Evolutionary conservation across 1,140 invertebrate genomes (phyloP).

Genomic region (Aphelinus atriplicis): DNA sequence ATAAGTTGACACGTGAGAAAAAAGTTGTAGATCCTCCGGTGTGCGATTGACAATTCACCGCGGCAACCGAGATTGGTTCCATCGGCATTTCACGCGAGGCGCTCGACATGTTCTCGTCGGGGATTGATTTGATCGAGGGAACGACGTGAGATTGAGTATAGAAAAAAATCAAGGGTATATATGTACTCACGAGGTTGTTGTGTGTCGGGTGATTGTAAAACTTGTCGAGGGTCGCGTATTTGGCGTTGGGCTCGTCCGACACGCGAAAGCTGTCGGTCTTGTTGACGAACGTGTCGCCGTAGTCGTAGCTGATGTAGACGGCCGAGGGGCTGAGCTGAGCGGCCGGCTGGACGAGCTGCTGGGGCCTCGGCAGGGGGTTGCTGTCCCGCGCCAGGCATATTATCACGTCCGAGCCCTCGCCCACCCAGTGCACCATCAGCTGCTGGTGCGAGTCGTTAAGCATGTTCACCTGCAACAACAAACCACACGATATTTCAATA

Average conservation of each 20-base stretch:
- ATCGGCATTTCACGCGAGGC: too few species aligned
- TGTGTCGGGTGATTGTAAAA: slow-evolving; percentile 85
- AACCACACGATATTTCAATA: background rate
- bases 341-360: slow-evolving; percentile 52
- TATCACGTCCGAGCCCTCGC: slow-evolving; percentile 84
- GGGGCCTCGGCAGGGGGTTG: slow-evolving; percentile 55
- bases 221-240: slow-evolving; percentile 79
- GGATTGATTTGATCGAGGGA: too few species aligned
- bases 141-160: too few species aligned
- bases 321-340: slow-evolving; percentile 70
- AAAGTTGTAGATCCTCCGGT: too few species aligned
- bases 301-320: slow-evolving; percentile 87
- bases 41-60: too few species aligned
- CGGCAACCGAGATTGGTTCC: too few species aligned
- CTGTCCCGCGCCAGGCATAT: slow-evolving; percentile 84
- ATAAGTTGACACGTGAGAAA: too few species aligned
- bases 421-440: slow-evolving; percentile 90
- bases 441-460: slow-evolving; percentile 88
- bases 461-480: slow-evolving; percentile 70
- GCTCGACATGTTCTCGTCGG: too few species aligned
- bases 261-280: slow-evolving; percentile 76
- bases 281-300: slow-evolving; percentile 82
- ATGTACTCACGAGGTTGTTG: slow-evolving; percentile 76
- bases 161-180: too few species aligned
- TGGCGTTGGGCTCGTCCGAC: slow-evolving; percentile 60